Base-by-base conservation (phyloP, 2,888 invertebrate genomes). In the Phortica magna region DNA sequence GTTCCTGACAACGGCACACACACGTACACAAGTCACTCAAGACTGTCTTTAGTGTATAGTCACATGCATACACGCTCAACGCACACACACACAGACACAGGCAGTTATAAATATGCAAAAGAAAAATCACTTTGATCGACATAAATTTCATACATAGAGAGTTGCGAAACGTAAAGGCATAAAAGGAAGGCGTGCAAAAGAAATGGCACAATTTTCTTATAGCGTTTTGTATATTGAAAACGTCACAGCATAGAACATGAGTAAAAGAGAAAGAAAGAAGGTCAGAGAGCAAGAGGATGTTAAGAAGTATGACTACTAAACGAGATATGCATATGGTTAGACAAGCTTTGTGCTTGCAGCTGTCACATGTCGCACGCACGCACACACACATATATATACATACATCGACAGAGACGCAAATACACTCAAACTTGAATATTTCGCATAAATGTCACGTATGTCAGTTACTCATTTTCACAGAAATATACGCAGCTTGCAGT, bases 371-470 rank as follows among this genome's bases (percentile, higher is more conserved):
- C 82, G 83, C 85, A 80, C 68, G 79, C 79, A 74, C 76, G 78
- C 59, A 72, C 19, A 72, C 43, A 57, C 77, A 64, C 76, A 71
- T 64, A 76, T 76, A 78, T 71, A 78, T 70, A 73, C 78, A 77
- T 42, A 74, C 19, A 17, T 10, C 17, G 4, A n/a, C n/a, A n/a
- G n/a, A n/a, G n/a, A n/a, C n/a, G n/a, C 53, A 65, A 14, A 67
- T 43, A 71, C 31, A 71, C 64, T n/a, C 31, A 73, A 71, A 76
- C 19, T 12, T 76, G 78, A 78, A 80, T 77, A 83, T 84, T 90
- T 91, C 90, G 87, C 88, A 90, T 90, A 90, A 91, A 90, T 90
- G 91, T 90, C 90, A 90, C 90, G 90, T 90, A 90, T 90, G 87
- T 89, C 88, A 87, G 87, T 88, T 88, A 85, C 85, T 88, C 83